phyloP scores from a whole-genome alignment of 2,888 invertebrate genomes.

The Thelaira solivaga region DNA sequence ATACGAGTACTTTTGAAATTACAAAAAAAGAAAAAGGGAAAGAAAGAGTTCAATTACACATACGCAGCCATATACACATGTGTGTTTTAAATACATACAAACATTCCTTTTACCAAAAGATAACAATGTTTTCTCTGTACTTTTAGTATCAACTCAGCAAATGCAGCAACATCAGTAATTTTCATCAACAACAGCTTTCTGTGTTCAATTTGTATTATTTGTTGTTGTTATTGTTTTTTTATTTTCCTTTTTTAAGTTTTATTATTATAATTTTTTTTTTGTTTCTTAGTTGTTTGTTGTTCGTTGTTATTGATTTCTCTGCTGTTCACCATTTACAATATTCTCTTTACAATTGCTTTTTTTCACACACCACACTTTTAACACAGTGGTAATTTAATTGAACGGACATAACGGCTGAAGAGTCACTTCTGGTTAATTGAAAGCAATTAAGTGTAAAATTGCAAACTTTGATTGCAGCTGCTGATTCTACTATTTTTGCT shows the following conservation, averaged over 20 bases:
- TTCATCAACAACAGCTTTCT: constrained; percentile 50
- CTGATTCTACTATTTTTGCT: constrained; percentile 34
- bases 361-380: constrained; percentile 61
- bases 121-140: constrained; percentile 51
- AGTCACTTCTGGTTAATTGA: constrained; percentile 63
- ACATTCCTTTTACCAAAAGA: constrained; percentile 53
- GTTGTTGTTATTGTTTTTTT: constrained; percentile 9
- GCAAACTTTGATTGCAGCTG: constrained; percentile 62
- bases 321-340: constrained; percentile 38
- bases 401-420: constrained; percentile 62
- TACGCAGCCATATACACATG: not conserved
- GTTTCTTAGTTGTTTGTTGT: not conserved
- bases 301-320: constrained; percentile 27
- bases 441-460: constrained; percentile 63
- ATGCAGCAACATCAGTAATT: constrained; percentile 33
- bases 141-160: constrained; percentile 45
- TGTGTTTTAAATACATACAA: not conserved
- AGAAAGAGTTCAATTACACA: constrained; percentile 23
- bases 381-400: constrained; percentile 63
- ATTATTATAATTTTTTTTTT: not conserved
- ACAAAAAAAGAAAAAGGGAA: no score
- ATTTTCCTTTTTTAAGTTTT: constrained; percentile 10
- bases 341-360: constrained; percentile 58
- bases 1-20: not conserved
- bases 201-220: constrained; percentile 36